Percentiles rank a stretch among this genome's conserved stretches.
These are phyloP conservation scores for Drosophila sulfurigaster DNA, from an alignment of 1,140 invertebrate species.

Conservation along the genomic window DNA sequence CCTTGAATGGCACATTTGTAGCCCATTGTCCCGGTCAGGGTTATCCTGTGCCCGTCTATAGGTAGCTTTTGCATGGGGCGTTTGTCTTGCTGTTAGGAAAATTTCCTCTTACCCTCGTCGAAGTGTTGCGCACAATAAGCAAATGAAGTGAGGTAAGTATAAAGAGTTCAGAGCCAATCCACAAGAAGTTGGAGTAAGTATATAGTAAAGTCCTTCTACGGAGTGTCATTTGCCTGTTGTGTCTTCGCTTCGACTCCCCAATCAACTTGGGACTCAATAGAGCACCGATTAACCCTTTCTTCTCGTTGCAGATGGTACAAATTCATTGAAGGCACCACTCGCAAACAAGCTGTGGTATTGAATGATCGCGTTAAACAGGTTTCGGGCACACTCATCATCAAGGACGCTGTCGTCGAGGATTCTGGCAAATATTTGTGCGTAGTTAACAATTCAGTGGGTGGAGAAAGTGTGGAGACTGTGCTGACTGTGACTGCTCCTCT, in stretches of 20 bases:
- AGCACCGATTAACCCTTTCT: conserved; percentile 1
- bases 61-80: conserved; percentile 85
- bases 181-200: conserved; percentile 1
- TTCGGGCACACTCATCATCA: conserved; percentile 96
- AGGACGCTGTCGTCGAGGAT: conserved; percentile 95
- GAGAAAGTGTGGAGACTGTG: conserved; percentile 96
- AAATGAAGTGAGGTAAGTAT: conserved; percentile 58
- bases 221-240: conserved; percentile 58
- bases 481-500: conserved; percentile 96
- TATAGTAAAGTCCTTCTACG: not conserved
- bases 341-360: conserved; percentile 93
- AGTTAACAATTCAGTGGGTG: conserved; percentile 96
- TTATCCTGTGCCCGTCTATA: conserved; percentile 89
- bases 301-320: conserved; percentile 94
- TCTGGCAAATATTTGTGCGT: conserved; percentile 97
- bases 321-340: conserved; percentile 93
- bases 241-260: conserved; percentile 38
- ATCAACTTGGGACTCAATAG: not conserved
- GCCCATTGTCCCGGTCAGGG: conserved; percentile 89
- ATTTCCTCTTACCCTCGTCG: not conserved
- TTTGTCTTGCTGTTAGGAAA: conserved; percentile 37
- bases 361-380: conserved; percentile 96
- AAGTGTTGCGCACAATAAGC: conserved; percentile 61
- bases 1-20: conserved; percentile 58
- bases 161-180: not conserved